A percentile compares a stretch with the other conserved stretches of the same genome.
These are phyloP conservation scores for Casuarius casuarius DNA, from an alignment of 2,113 vertebrate species.

Conservation along the genomic window DNA sequence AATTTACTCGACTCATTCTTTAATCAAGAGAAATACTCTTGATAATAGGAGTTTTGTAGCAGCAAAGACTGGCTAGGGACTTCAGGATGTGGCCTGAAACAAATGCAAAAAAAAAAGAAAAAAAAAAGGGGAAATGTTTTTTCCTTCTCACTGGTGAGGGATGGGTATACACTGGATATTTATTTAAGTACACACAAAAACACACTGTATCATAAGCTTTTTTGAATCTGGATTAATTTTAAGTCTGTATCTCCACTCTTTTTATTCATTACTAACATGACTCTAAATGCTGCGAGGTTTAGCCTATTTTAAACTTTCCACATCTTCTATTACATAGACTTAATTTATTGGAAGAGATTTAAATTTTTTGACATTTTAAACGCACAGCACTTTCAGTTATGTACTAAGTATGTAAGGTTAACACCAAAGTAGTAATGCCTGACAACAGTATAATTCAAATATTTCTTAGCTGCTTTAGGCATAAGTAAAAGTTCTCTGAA, in stretches of 20 bases:
- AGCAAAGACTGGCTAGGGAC: background rate
- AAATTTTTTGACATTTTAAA: background rate
- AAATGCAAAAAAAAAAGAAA: background rate
- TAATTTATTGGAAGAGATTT: background rate
- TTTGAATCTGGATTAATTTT: background rate
- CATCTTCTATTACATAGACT: background rate
- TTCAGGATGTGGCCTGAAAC: background rate
- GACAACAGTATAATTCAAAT: background rate
- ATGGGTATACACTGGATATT: background rate
- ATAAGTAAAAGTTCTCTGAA: background rate
- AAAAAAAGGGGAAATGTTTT: background rate
- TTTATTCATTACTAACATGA: background rate
- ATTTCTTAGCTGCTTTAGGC: background rate
- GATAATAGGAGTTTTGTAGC: background rate
- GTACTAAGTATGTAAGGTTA: background rate
- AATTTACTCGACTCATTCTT: background rate
- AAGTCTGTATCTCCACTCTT: background rate
- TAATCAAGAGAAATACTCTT: background rate
- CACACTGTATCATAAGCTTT: background rate
- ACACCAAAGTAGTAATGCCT: background rate
- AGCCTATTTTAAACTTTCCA: background rate
- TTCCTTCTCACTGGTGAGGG: background rate
- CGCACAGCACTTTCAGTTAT: background rate
- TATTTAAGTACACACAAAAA: background rate
- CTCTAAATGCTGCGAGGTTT: background rate